These are phyloP conservation scores for Eulithis prunata DNA, from an alignment of 2,888 invertebrate species.

Conservation along the genomic window DNA sequence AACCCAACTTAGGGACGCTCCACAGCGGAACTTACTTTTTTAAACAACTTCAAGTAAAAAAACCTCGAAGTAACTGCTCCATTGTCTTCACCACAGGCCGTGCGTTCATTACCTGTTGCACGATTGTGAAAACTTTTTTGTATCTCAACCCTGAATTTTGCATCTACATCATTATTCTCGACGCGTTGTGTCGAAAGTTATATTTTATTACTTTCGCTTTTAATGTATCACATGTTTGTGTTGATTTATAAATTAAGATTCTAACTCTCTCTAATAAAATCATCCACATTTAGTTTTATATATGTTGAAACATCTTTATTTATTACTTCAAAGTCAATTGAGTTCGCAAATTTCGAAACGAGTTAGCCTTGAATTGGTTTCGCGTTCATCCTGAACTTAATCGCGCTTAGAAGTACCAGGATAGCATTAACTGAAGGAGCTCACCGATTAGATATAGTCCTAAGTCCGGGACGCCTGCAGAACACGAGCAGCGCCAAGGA, in stretches of 20 bases:
- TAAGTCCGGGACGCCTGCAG: constrained; percentile 87
- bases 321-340: constrained; percentile 29
- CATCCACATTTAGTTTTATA: constrained; percentile 36
- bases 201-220: constrained; percentile 55
- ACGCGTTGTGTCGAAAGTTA: constrained; percentile 49
- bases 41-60: constrained; percentile 21
- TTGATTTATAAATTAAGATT: constrained; percentile 40
- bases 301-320: constrained; percentile 38
- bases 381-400: constrained; percentile 38
- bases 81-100: constrained; percentile 23
- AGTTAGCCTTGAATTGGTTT: constrained; percentile 42
- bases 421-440: constrained; percentile 45
- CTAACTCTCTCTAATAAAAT: constrained; percentile 38
- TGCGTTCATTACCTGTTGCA: constrained; percentile 33
- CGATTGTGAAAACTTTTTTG: constrained; percentile 33
- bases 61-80: constrained; percentile 28
- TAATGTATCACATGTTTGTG: constrained; percentile 47
- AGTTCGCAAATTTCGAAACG: constrained; percentile 44
- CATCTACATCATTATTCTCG: constrained; percentile 45
- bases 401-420: constrained; percentile 35
- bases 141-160: constrained; percentile 42
- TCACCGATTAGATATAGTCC: constrained; percentile 92
- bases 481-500: constrained; percentile 89
- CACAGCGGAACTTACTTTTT: constrained; percentile 45
- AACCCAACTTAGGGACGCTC: constrained; percentile 65